Base-by-base conservation (phyloP, 2,797 vertebrate species). In the Pseudochromis fuscus region DNA sequence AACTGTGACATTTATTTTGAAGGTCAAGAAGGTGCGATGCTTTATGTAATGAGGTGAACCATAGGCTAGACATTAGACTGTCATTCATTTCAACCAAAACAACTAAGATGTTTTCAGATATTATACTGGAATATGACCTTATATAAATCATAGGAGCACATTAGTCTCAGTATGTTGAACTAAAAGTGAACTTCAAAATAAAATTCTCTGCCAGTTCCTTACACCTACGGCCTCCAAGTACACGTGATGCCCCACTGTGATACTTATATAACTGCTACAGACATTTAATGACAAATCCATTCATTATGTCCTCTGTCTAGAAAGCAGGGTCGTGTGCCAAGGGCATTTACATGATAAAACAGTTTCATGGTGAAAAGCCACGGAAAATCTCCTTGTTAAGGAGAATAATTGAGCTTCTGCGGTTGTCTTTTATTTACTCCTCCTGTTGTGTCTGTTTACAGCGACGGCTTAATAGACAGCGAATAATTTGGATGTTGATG, bases 401-500 rank as follows among this genome's bases (percentile, higher is more conserved):
- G 27, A 72, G 62, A 51, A 80, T 85, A 86, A 86, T 84, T 85
- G 77, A 78, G 77, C 64, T 71, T 68, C 65, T 79, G 89, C 27
- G 81, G 86, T 77, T 48, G 57, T 66, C 66, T 87, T 73, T 57
- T 79, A 72, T 72, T 75, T 40, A 24, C 62, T 67, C 75, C 68
- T 67, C 74, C 85, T 50, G 75, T 77, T 87, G 87, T 65, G 77
- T 79, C 75, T 90, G 79, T 88, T 91, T 87, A 87, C 85, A 75
- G 75, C 42, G 82, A 81, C 48, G 37, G 40, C 52, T 35, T 75
- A 59, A 67, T 53, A 75, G 56, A 83, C 62, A 60, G 52, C 2
- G 44, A 66, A 71, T 72, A 59, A 84, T 80, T 49, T 76, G 76
- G 25, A 63, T 69, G 80, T 76, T 88, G 82, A 87, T 82, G 81